phyloP scores from a whole-genome alignment of 2,888 invertebrate genomes.

The Piscicola geometra region DNA sequence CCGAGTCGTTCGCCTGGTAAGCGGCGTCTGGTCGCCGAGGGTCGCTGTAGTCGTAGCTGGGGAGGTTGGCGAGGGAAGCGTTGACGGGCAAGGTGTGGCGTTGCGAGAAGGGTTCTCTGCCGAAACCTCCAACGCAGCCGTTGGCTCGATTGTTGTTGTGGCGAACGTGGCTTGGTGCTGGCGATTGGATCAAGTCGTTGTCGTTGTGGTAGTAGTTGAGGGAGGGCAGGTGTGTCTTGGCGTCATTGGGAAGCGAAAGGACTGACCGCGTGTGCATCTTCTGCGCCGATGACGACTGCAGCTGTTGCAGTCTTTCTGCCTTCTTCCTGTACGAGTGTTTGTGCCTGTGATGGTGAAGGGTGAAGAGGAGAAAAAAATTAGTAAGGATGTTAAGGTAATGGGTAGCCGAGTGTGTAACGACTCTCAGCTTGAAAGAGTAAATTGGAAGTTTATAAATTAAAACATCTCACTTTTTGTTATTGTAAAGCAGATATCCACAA shows the following conservation, averaged over 20 bases:
- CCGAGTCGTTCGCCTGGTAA: neutral
- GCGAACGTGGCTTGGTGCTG: neutral
- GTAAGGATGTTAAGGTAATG: too few species aligned
- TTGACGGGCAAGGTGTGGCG: conserved; percentile 14
- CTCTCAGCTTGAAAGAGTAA: too few species aligned
- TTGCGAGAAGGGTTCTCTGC: too few species aligned
- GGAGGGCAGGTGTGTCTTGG: neutral
- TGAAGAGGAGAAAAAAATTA: too few species aligned
- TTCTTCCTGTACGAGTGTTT: conserved; percentile 53
- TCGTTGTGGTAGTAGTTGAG: neutral
- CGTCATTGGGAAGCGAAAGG: conserved; percentile 21
- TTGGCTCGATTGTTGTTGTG: conserved; percentile 8
- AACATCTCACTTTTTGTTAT: too few species aligned
- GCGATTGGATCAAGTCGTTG: neutral
- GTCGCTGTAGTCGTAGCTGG: conserved; percentile 14
- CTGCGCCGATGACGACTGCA: conserved; percentile 18
- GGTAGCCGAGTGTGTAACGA: too few species aligned
- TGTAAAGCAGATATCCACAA: too few species aligned
- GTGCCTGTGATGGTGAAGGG: conserved; percentile 47
- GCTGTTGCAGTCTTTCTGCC: conserved; percentile 35
- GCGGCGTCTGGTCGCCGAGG: neutral
- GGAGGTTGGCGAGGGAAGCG: conserved; percentile 8
- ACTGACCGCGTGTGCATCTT: conserved; percentile 22
- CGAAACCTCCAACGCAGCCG: conserved; percentile 25
- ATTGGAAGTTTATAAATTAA: too few species aligned